Conservation (phyloP, 2,797 vertebrate genomes). For the Anableps anableps region DNA sequence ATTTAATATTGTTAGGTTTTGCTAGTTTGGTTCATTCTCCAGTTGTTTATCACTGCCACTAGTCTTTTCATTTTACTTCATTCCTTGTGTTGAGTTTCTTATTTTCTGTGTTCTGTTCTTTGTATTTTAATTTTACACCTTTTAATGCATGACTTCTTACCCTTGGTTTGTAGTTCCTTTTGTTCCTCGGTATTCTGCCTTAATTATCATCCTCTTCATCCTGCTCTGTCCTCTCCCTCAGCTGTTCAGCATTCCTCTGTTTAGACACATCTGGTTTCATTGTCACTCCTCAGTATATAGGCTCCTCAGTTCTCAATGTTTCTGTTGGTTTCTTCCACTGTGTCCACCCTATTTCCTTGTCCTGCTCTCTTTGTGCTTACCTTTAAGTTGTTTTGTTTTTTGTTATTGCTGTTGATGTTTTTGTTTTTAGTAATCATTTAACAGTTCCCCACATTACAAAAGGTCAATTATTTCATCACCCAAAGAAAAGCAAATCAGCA, state of each 20-base stretch:
- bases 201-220: neutral
- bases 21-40: neutral
- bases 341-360: neutral
- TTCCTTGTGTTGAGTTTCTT: neutral
- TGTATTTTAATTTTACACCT: neutral
- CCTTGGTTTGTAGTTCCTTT: neutral
- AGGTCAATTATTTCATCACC: constrained; percentile 14
- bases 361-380: neutral
- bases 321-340: neutral
- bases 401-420: too few relatives aligned
- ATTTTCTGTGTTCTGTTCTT: neutral
- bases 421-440: too few relatives aligned
- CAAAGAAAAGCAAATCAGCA: neutral
- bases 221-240: neutral
- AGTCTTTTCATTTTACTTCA: too few relatives aligned
- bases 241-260: neutral
- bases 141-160: neutral
- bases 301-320: neutral
- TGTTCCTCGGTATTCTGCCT: neutral
- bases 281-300: neutral
- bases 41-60: too few relatives aligned
- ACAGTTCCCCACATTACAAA: neutral
- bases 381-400: neutral
- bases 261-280: neutral
- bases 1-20: neutral